Evolutionary conservation across 2,888 invertebrate genomes (phyloP).

Genomic region (Chesias legatella): DNA sequence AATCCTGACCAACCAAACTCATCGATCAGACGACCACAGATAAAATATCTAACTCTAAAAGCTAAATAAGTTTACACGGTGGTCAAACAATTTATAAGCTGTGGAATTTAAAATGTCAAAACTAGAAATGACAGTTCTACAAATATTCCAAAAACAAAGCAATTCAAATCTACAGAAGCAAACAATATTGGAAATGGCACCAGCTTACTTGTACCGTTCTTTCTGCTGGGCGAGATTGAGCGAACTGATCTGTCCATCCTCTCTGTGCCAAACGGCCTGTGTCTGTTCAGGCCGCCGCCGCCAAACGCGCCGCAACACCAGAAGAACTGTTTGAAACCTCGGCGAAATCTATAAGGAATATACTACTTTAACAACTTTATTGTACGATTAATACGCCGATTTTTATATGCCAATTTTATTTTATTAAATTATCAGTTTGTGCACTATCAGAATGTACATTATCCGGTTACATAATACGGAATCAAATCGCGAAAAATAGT

Average conservation of each 20-base stretch:
- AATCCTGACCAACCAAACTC: too few relatives aligned
- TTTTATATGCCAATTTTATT: too few relatives aligned
- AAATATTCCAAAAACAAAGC: neutral
- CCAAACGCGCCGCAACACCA: conserved; percentile 90
- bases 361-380: too few relatives aligned
- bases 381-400: too few relatives aligned
- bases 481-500: too few relatives aligned
- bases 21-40: too few relatives aligned
- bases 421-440: too few relatives aligned
- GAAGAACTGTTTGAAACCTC: conserved; percentile 96
- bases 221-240: conserved; percentile 81
- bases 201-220: conserved; percentile 72
- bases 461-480: too few relatives aligned
- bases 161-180: neutral
- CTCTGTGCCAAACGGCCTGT: conserved; percentile 88
- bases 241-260: conserved; percentile 89
- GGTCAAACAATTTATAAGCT: too few relatives aligned
- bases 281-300: conserved; percentile 84
- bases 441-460: too few relatives aligned
- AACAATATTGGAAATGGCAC: neutral
- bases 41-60: too few relatives aligned
- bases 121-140: neutral
- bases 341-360: conserved; percentile 85
- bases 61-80: too few relatives aligned
- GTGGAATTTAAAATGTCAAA: neutral